Percentiles rank a stretch among this genome's conserved stretches.
phyloP scores from a whole-genome alignment of 2,797 vertebrate species.

The Pelodytes ibericus region DNA sequence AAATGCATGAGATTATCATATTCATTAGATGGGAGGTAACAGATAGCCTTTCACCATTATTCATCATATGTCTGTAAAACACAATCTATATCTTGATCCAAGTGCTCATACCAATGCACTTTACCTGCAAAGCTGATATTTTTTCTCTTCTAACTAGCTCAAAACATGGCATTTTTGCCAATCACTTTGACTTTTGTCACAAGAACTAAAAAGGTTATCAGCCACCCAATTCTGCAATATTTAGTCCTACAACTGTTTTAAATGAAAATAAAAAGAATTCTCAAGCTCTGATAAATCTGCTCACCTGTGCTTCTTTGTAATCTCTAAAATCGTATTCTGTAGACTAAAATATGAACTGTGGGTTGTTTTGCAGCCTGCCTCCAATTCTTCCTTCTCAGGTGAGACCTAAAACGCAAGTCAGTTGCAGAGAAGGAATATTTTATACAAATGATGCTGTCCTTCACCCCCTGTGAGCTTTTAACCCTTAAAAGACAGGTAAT shows the following conservation, averaged over 20 bases:
- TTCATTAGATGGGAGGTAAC: slow-evolving; percentile 74
- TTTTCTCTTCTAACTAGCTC: too few species aligned
- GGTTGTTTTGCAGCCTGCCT: slow-evolving; percentile 58
- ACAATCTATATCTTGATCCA: too few species aligned
- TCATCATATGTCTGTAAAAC: too few species aligned
- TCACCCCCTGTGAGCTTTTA: slow-evolving; percentile 61
- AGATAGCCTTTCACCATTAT: too few species aligned
- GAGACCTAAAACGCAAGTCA: slow-evolving; percentile 44
- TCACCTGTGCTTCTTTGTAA: slow-evolving; percentile 6
- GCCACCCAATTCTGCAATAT: too few species aligned
- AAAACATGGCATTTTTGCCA: too few species aligned
- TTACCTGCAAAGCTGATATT: too few species aligned
- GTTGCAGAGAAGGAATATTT: slow-evolving; percentile 59
- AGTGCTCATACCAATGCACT: too few species aligned
- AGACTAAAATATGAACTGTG: slow-evolving; percentile 24
- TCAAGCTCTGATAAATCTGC: slow-evolving; percentile 6
- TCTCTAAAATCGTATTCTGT: slow-evolving; percentile 3
- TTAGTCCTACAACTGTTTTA: too few species aligned
- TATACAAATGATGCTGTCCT: slow-evolving; percentile 66
- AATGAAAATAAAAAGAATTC: too few species aligned
- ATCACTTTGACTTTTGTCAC: too few species aligned
- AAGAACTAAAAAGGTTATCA: too few species aligned
- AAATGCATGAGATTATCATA: slow-evolving; percentile 81
- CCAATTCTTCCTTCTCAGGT: slow-evolving; percentile 68
- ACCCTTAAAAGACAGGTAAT: slow-evolving; percentile 63